Evolutionary conservation across 2,113 vertebrate species (phyloP), one percentile per base, ranked within the genome.

Genomic region (Protobothrops mucrosquamatus): DNA sequence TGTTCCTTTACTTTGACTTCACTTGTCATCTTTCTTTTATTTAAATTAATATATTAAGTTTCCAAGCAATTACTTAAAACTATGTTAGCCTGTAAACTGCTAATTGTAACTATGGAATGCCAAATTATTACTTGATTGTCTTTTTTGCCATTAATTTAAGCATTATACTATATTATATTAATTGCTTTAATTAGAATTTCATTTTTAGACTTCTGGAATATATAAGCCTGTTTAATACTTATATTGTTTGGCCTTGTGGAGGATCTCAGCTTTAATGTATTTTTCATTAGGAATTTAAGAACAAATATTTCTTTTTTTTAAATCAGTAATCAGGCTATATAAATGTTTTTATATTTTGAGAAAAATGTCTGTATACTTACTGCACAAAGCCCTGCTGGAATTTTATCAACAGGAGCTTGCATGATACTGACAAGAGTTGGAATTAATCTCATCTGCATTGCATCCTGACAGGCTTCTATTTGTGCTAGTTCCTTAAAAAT

Each of bases 391-490:
- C 99, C 99, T 0, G 98, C 97, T 3, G 99, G 99, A 96, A 99
- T 99, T 98, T 99, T 99, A 98, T 99, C 99, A 3, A 98, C 94
- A 1, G 99, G 99, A 48, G 99, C 99, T 96, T 99, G 99, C 99
- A 99, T 99, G 96, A 99, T 99, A 98, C 99, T 99, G 97, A 99
- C 98, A 86, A 99, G 98, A 0, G 99, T 99, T 92, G 99, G 99
- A 93, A 99, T 99, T 91, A 99, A 98, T 57, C 99, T 98, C 98
- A 99, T 98, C 97, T 99, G 99, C 99, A 99, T 99, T 86, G 99
- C 98, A 87, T 98, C 98, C 96, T 99, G 99, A 95, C 99, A 99
- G 90, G 98, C 98, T 96, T 99, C 99, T 15, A 99, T 99, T 95
- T 99, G 99, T 61, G 99, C 98, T 95, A 99, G 97, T 94, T 99